phyloP scores from a whole-genome alignment of 1,140 invertebrate genomes.

The Zophobas morio region DNA sequence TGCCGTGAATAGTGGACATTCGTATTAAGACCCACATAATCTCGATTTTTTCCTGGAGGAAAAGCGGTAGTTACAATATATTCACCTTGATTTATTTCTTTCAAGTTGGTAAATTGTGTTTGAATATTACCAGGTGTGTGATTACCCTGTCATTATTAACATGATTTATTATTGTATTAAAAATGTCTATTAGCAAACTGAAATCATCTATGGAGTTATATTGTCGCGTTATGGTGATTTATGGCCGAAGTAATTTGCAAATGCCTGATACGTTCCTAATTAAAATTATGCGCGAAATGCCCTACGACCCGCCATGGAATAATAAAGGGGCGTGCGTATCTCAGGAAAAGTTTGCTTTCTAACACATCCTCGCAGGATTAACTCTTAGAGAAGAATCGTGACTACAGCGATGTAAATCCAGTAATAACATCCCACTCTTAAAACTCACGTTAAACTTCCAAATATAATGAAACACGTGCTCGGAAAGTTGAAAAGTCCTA shows the following conservation, averaged over 20 bases:
- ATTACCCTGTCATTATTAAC: no score
- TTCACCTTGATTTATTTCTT: no score
- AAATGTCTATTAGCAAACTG: no score
- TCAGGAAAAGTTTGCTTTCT: slow-evolving; percentile 2
- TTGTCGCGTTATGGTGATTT: slow-evolving; percentile 25
- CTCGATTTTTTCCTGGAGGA: no score
- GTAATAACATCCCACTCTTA: not conserved
- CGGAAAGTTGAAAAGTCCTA: not conserved
- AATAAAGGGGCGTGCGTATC: slow-evolving; percentile 27
- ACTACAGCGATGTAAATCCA: slow-evolving; percentile 6
- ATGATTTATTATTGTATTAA: no score
- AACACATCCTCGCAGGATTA: slow-evolving; percentile 23
- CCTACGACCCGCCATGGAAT: slow-evolving; percentile 18
- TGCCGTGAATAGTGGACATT: not conserved
- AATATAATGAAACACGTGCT: slow-evolving; percentile 17
- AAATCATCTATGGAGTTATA: not conserved
- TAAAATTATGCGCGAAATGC: slow-evolving; percentile 35
- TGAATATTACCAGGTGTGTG: no score
- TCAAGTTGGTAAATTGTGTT: no score
- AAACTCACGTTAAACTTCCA: not conserved
- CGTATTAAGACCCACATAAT: no score
- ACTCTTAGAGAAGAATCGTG: slow-evolving; percentile 13
- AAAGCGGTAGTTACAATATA: no score
- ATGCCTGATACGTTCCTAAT: slow-evolving; percentile 23
- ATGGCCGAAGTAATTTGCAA: slow-evolving; percentile 6